phyloP scores from a whole-genome alignment of 2,888 invertebrate species.

The Xiphydria camelus region DNA sequence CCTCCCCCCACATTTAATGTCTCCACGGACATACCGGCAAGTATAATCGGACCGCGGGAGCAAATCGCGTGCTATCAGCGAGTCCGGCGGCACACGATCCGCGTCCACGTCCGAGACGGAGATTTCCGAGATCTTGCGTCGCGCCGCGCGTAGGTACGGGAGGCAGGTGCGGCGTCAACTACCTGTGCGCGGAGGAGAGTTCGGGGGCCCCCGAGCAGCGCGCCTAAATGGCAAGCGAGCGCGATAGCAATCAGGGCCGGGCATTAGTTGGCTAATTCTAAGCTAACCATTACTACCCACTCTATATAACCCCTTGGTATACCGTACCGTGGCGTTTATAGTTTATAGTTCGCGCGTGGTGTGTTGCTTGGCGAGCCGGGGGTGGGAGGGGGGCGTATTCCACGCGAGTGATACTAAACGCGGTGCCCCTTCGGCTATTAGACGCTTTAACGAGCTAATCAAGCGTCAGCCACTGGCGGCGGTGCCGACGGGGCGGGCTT shows the following conservation, averaged over 20 bases:
- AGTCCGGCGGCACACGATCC: too few species aligned
- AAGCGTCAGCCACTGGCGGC: neutral
- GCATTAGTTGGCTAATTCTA: conserved; percentile 44
- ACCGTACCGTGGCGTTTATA: conserved; percentile 15
- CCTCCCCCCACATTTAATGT: too few species aligned
- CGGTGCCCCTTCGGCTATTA: conserved; percentile 3
- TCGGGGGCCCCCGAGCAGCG: too few species aligned
- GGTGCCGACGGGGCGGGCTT: neutral
- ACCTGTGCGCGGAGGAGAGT: too few species aligned
- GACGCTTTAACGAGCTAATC: conserved; percentile 1
- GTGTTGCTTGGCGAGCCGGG: neutral
- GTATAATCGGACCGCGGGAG: too few species aligned
- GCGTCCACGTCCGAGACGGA: too few species aligned
- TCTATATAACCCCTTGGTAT: too few species aligned
- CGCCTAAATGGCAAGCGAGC: conserved; percentile 35
- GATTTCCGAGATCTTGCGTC: too few species aligned
- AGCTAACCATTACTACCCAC: conserved; percentile 31
- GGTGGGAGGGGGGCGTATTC: neutral
- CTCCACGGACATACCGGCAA: too few species aligned
- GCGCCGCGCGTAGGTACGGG: too few species aligned
- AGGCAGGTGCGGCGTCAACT: conserved; percentile 44
- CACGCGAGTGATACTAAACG: neutral
- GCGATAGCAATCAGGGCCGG: conserved; percentile 38
- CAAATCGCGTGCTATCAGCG: too few species aligned
- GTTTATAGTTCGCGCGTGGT: conserved; percentile 25